Base-by-base conservation (phyloP, 2,888 invertebrate genomes). In the Resseliella maxima region DNA sequence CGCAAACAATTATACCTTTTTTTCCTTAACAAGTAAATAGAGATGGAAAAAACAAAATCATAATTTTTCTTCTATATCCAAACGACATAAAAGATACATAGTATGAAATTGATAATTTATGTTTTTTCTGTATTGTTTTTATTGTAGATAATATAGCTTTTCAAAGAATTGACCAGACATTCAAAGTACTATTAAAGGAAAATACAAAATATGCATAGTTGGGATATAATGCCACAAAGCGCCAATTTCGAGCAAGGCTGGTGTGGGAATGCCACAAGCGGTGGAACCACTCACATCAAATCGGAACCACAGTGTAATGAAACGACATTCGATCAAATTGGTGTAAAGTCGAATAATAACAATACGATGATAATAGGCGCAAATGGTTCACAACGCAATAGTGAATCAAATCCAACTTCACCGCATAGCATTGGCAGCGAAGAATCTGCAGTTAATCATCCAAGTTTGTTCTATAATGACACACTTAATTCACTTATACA, bases 321-420 rank as follows among this genome's bases (percentile, higher is more conserved):
- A 38, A 10, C 24, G 18, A 15, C 46, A 85, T 85, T 27, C 18
- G 83, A 38, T 38, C n/a, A 21, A n/a, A 41, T 83, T 24, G 83
- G 41, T 38, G n/a, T 38, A 8, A 83, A 83, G 41, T 5, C 83
- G 1, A 83, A 41, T 36, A 81, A 31, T 15, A 81, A 83, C 38
- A 83, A 83, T 41, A 83, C 38, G n/a, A 83, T 38, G 83, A 83
- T 83, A 35, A n/a, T 59, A 3, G 15, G 24, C 18, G 31, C 72
- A 31, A 15, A 6, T 72, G 72, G 72, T 6, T 59, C 59, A 27
- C 59, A 59, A n/a, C 38, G 85, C 18, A 85, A 85, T 31, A 45
- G 45, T 21, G 92, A 92, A 88, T 92, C 92, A 0, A 92, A 92
- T 88, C 92, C 91, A 0, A 92, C 92, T 88, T 92, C 92, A 0